Conservation (phyloP, 1,140 invertebrate species). For the Lordiphosa stackelbergi region DNA sequence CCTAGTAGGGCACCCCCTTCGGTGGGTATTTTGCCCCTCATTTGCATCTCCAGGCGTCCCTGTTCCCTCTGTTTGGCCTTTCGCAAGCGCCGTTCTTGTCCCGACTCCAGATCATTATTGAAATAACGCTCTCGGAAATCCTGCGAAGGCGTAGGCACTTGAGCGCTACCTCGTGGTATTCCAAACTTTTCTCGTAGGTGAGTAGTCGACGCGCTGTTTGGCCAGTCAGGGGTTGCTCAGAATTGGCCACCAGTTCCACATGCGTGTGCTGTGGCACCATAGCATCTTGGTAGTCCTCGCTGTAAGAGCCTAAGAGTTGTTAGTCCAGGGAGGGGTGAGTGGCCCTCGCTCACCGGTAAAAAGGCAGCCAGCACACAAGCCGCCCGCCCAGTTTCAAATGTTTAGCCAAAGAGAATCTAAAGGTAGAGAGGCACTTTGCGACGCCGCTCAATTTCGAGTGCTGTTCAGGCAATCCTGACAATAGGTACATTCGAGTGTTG, state of each 20-base stretch:
- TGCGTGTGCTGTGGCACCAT: conserved; percentile 89
- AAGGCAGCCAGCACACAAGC: conserved; percentile 95
- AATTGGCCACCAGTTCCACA: conserved; percentile 87
- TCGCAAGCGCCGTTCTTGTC: conserved; percentile 79
- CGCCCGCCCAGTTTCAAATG: conserved; percentile 87
- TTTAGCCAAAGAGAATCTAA: too few species aligned
- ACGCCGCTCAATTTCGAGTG: too few species aligned
- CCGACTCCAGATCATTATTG: conserved; percentile 80
- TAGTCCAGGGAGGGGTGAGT: neutral
- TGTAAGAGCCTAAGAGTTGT: conserved; percentile 60
- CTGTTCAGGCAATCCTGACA: too few species aligned
- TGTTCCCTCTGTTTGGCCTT: conserved; percentile 54
- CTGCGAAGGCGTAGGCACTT: conserved; percentile 6
- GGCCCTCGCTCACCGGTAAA: conserved; percentile 84
- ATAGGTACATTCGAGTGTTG: too few species aligned
- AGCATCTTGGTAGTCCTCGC: conserved; percentile 85
- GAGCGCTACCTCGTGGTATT: conserved; percentile 53
- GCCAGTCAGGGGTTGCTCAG: conserved; percentile 89
- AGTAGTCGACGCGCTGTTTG: conserved; percentile 89
- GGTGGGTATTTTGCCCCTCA: conserved; percentile 55
- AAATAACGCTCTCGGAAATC: conserved; percentile 80
- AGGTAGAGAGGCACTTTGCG: too few species aligned
- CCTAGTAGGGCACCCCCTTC: too few species aligned
- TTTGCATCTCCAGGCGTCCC: conserved; percentile 60
- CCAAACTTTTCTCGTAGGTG: conserved; percentile 89